phyloP scores from a whole-genome alignment of 2,797 vertebrate species.

The Corythornis leucogaster region DNA sequence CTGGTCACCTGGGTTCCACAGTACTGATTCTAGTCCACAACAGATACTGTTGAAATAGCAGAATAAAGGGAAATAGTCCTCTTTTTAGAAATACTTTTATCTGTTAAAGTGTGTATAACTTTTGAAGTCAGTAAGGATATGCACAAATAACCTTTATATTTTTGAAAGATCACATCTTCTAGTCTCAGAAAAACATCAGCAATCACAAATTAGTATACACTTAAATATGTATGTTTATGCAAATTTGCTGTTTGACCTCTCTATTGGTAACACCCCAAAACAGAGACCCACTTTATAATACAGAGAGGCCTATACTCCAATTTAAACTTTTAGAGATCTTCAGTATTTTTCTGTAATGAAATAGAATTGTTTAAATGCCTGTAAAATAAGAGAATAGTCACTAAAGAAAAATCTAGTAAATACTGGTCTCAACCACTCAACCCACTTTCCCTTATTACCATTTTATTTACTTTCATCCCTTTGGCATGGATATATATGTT shows the following conservation, averaged over 20 bases:
- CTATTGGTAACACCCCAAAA: background rate
- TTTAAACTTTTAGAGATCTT: background rate
- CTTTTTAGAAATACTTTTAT: background rate
- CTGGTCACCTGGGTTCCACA: background rate
- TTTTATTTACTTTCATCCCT: background rate
- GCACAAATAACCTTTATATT: background rate
- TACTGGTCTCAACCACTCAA: background rate
- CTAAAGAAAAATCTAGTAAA: background rate
- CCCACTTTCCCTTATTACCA: background rate
- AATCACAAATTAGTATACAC: background rate
- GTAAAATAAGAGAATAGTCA: background rate
- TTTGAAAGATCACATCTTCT: background rate
- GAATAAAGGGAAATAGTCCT: background rate
- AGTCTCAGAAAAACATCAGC: background rate
- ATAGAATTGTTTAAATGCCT: background rate
- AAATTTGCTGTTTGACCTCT: background rate
- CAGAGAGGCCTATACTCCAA: background rate
- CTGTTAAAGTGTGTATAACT: background rate
- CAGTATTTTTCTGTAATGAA: background rate
- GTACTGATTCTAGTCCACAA: background rate
- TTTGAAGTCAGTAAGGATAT: background rate
- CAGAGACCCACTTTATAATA: background rate
- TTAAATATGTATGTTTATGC: background rate
- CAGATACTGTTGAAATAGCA: background rate
- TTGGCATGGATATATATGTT: background rate